Percentiles rank a stretch among this genome's conserved stretches.
Conservation (phyloP, 1,140 invertebrate species). For the Grapholita molesta region DNA sequence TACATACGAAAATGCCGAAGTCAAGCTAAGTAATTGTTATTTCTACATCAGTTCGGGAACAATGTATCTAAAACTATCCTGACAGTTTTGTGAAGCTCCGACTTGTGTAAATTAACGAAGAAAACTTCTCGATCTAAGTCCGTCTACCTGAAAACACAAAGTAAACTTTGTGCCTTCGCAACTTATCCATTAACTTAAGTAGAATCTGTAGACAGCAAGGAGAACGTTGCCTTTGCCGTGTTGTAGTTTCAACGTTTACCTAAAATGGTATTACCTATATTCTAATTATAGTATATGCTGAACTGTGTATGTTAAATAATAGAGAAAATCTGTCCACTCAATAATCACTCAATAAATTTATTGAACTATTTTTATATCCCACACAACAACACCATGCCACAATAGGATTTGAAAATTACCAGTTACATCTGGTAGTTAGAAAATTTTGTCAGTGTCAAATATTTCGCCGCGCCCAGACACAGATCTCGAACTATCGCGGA, state of each 20-base stretch:
- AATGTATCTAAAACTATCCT: conserved; percentile 48
- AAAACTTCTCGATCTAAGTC: conserved; percentile 74
- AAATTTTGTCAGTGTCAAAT: no score
- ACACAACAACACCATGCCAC: no score
- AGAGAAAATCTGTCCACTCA: no score
- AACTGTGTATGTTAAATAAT: no score
- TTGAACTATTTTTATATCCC: no score
- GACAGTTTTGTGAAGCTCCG: conserved; percentile 64
- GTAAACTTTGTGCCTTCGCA: conserved; percentile 73
- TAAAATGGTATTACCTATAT: conserved; percentile 60
- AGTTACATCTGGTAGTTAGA: no score
- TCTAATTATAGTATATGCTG: no score
- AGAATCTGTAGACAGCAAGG: conserved; percentile 73
- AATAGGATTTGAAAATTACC: no score
- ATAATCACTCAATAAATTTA: no score
- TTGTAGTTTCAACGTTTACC: conserved; percentile 61
- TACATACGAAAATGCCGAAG: no score
- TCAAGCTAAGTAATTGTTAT: conserved; percentile 17
- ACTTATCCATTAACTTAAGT: conserved; percentile 78
- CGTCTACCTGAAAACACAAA: conserved; percentile 76
- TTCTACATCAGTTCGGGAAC: conserved; percentile 23
- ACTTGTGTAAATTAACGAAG: conserved; percentile 75
- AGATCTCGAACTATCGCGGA: no score
- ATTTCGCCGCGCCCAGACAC: no score
- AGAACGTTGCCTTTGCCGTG: conserved; percentile 52